Evolutionary conservation across 2,113 vertebrate species (phyloP), one percentile per base, ranked within the genome.

Genomic region (Sinocyclocheilus anshuiensis): DNA sequence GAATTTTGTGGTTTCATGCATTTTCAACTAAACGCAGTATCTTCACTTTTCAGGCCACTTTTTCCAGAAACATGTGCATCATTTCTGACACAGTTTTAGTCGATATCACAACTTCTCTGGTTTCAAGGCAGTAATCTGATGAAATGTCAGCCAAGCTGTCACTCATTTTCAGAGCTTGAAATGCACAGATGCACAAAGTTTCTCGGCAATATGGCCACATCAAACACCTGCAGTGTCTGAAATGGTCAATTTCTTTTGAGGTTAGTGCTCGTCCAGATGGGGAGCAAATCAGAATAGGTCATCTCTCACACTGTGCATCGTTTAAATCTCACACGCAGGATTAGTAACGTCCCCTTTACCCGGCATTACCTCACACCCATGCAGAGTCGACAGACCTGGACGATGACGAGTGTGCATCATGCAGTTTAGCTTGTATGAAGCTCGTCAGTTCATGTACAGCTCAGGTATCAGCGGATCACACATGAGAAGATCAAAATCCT

Each of bases 261-360:
- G 29, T 59, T 78, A 57, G 16, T 78, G 26, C 77, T 9, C 9
- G 15, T 81, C 36, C 78, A 65, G 36, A 81, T 81, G 36, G 39
- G 57, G 36, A 45, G 57, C 18, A 65, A 63, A 48, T 65, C 78
- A 81, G 45, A 65, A 45, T 59, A 81, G 78, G 59, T 45, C 61
- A 24, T 48, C 78, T 65, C 78, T 81, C 78, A 81, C 78, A n/a
- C 59, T 63, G 20, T 18, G 78, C 36, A 45, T 81, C 78, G 11
- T 81, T 81, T 81, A 81, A 65, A 48, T 63, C 78, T 48, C 77
- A 61, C 55, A 80, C 57, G 22, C 77, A 61, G 55, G 55, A 61
- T 61, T 80, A 61, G 53, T 61, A 61, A 39, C 77, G 3, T 42
- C 78, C 78, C 24, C 36, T 65, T 81, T 42, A 81, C 78, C 36